phyloP scores from a whole-genome alignment of 64 coral and sea anemone species.

The Catalaphyllia jardinei region DNA sequence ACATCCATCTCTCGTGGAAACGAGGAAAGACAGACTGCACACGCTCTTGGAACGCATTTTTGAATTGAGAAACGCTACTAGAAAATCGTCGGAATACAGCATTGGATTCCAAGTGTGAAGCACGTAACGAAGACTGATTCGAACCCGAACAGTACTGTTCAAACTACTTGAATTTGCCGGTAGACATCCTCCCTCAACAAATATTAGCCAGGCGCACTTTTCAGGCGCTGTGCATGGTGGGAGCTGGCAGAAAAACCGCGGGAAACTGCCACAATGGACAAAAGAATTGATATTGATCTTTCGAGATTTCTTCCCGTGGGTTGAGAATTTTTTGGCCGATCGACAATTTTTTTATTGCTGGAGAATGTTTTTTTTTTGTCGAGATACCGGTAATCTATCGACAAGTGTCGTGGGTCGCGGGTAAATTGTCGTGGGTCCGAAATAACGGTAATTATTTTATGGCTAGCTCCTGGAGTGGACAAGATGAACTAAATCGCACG shows the following conservation, averaged over 20 bases:
- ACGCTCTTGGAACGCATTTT: background rate
- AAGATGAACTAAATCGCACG: too few relatives aligned
- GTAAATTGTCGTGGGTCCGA: too few relatives aligned
- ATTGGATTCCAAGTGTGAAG: background rate
- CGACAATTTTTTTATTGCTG: too few relatives aligned
- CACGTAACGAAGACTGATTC: background rate
- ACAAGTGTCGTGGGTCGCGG: too few relatives aligned
- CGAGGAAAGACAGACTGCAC: background rate
- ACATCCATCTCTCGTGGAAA: constrained; percentile 34
- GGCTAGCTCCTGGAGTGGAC: too few relatives aligned
- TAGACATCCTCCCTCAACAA: background rate
- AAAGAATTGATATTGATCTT: too few relatives aligned
- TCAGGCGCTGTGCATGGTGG: background rate
- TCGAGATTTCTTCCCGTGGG: too few relatives aligned
- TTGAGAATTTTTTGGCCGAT: too few relatives aligned
- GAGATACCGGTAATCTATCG: too few relatives aligned
- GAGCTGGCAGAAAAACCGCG: background rate
- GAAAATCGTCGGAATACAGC: background rate
- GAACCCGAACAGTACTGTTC: background rate
- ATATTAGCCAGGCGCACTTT: background rate
- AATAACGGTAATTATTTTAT: too few relatives aligned
- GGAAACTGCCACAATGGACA: too few relatives aligned
- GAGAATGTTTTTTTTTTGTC: too few relatives aligned
- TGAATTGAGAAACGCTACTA: background rate
- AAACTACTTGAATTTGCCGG: background rate